Evolutionary conservation across 2,888 invertebrate species (phyloP).

Genomic region (Heliconius ismenius): DNA sequence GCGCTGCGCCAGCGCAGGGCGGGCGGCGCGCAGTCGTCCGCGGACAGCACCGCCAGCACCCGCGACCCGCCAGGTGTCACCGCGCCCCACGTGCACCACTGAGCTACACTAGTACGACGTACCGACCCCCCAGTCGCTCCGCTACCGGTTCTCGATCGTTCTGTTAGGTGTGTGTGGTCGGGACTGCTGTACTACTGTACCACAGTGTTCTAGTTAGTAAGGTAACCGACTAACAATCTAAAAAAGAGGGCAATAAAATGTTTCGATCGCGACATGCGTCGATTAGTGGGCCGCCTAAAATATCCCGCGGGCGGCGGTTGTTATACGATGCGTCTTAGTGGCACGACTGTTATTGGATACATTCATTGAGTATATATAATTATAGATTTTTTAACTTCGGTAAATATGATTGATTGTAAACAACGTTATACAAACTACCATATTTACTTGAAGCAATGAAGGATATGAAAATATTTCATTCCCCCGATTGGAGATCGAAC

Average conservation of each 20-base stretch:
- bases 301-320: slow-evolving; percentile 28
- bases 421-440: no score
- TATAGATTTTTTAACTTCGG: no score
- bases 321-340: no score
- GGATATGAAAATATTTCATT: no score
- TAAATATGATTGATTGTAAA: no score
- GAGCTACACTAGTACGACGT: slow-evolving; percentile 1
- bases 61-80: slow-evolving; percentile 17
- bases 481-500: no score
- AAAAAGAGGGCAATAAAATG: slow-evolving; percentile 11
- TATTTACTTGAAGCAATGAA: no score
- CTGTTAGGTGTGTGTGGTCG: slow-evolving; percentile 25
- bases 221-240: slow-evolving; percentile 6
- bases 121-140: slow-evolving; percentile 12
- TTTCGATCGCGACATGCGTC: slow-evolving; percentile 4
- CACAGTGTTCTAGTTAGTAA: not conserved
- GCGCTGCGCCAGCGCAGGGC: slow-evolving; percentile 49
- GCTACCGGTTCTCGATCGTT: slow-evolving; percentile 9
- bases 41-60: slow-evolving; percentile 23
- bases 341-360: no score
- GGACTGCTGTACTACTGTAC: not conserved
- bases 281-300: slow-evolving; percentile 32
- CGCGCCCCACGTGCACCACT: slow-evolving; percentile 2
- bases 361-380: no score
- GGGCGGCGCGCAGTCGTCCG: slow-evolving; percentile 47